phyloP scores from a whole-genome alignment of 2,797 vertebrate species.

The Coilia nasus region DNA sequence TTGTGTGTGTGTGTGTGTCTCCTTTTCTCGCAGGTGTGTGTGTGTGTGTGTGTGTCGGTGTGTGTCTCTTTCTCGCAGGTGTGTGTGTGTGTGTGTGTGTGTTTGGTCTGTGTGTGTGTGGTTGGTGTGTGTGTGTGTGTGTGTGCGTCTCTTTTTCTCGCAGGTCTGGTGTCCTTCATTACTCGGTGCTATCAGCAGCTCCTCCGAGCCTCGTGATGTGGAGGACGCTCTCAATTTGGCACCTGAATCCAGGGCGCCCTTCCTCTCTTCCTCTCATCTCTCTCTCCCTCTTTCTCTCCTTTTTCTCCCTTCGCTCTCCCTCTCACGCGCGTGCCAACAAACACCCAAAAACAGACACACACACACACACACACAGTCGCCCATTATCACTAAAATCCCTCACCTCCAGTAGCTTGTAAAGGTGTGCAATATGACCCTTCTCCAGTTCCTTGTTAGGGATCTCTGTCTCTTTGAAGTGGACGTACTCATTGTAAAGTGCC shows the following conservation, averaged over 20 bases:
- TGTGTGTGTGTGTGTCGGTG: too few species aligned
- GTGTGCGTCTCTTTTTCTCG: background rate
- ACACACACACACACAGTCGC: background rate
- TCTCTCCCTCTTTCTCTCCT: background rate
- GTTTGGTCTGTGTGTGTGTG: too few species aligned
- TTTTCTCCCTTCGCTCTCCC: background rate
- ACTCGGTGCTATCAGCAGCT: conserved; percentile 29
- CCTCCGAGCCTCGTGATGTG: conserved; percentile 56
- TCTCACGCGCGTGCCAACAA: background rate
- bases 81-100: too few species aligned
- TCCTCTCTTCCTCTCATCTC: background rate
- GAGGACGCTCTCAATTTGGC: conserved; percentile 41
- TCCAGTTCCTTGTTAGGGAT: conserved; percentile 89
- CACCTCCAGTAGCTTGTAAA: conserved; percentile 94
- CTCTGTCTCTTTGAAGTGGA: conserved; percentile 99
- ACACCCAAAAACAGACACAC: background rate
- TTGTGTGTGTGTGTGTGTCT: too few species aligned
- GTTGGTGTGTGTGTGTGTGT: too few species aligned
- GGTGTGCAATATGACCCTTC: conserved; percentile 86
- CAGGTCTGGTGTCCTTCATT: conserved; percentile 25
- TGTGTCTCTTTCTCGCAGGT: too few species aligned
- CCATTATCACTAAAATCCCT: background rate
- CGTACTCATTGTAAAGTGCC: conserved; percentile 99
- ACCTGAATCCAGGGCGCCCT: conserved; percentile 44
- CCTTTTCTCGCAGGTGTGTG: too few species aligned